Conservation (phyloP, 2,888 invertebrate species). For the Erebia epiphron region DNA sequence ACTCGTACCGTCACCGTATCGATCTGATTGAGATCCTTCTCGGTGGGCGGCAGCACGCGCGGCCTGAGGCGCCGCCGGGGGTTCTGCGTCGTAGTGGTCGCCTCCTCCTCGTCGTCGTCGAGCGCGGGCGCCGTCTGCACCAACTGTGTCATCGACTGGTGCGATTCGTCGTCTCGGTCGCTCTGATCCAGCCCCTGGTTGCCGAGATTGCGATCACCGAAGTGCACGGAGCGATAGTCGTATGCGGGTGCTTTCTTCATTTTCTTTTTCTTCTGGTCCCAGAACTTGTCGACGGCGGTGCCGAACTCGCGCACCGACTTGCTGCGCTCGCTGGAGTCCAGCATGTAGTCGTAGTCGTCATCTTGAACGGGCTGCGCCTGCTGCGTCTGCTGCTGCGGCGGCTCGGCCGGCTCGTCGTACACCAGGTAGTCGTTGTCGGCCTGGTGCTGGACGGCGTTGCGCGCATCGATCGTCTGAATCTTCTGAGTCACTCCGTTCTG, state of each 20-base stretch:
- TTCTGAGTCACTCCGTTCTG: conserved; percentile 70
- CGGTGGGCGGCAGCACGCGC: conserved; percentile 75
- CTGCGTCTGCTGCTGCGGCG: conserved; percentile 47
- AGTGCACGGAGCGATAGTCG: conserved; percentile 72
- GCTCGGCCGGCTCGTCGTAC: conserved; percentile 58
- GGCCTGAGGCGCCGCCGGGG: conserved; percentile 67
- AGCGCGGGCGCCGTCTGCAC: conserved; percentile 51
- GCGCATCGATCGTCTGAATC: conserved; percentile 68
- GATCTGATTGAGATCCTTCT: conserved; percentile 76
- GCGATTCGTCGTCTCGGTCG: conserved; percentile 46
- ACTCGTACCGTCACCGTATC: conserved; percentile 79
- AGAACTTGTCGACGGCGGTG: conserved; percentile 70
- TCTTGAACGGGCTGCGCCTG: conserved; percentile 44
- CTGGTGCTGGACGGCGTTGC: conserved; percentile 48
- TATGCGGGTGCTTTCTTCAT: conserved; percentile 54
- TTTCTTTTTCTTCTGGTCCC: conserved; percentile 62
- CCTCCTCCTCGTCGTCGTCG: conserved; percentile 55
- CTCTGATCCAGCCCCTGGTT: conserved; percentile 48
- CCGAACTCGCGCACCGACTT: conserved; percentile 67
- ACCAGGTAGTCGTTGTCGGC: conserved; percentile 64
- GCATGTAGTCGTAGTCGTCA: conserved; percentile 70
- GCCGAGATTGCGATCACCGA: conserved; percentile 66
- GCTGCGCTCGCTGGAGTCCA: conserved; percentile 65
- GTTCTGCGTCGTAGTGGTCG: conserved; percentile 74
- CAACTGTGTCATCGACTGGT: conserved; percentile 53